phyloP scores from a whole-genome alignment of 2,113 vertebrate genomes.

The Cyprinodon variegatus region DNA sequence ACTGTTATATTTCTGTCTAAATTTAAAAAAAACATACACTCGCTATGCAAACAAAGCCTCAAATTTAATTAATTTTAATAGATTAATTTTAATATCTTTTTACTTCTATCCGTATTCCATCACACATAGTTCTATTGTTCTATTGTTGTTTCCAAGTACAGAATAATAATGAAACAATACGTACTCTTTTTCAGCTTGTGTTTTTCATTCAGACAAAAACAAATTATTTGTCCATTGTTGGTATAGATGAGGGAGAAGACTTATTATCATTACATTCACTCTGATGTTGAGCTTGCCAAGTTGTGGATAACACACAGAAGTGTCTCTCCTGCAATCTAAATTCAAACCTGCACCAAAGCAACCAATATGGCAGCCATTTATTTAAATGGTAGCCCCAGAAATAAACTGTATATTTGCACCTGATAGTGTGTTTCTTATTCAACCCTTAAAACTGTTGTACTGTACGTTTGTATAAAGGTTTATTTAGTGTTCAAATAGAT shows the following conservation, averaged over 20 bases:
- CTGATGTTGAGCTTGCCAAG: background rate
- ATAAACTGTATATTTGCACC: background rate
- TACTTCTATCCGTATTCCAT: constrained; percentile 22
- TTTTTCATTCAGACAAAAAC: background rate
- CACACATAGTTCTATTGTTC: constrained; percentile 21
- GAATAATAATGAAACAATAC: background rate
- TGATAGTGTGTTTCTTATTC: background rate
- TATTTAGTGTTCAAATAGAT: background rate
- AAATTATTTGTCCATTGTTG: background rate
- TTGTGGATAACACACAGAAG: background rate
- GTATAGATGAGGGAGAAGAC: background rate
- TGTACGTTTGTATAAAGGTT: background rate
- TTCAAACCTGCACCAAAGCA: background rate
- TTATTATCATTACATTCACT: background rate
- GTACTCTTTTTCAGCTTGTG: background rate
- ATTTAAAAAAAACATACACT: constrained; percentile 3
- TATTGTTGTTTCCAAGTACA: background rate
- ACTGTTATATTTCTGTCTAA: background rate
- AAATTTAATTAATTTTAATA: constrained; percentile 8
- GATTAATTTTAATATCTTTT: constrained; percentile 1
- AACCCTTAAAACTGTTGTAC: background rate
- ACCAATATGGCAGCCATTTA: background rate
- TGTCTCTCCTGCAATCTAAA: background rate
- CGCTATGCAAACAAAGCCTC: constrained; percentile 1
- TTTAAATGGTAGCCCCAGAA: background rate